phyloP scores from a whole-genome alignment of 2,797 vertebrate species.

The Poecilia velifera region DNA sequence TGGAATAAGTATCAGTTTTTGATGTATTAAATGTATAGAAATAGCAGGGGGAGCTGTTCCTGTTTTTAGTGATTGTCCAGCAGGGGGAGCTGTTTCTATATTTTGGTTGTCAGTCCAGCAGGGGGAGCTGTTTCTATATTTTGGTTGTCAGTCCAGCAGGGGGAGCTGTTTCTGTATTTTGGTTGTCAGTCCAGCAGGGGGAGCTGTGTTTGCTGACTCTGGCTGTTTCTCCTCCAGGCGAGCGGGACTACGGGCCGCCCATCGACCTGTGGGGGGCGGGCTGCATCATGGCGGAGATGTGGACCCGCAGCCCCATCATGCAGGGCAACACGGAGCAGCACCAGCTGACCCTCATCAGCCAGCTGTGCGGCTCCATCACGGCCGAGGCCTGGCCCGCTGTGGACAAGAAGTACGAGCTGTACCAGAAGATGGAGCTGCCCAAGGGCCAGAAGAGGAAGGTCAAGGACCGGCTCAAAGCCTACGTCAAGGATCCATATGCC shows the following conservation, averaged over 20 bases:
- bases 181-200: too few species aligned
- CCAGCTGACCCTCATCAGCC: conserved; percentile 97
- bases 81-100: too few species aligned
- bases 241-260: conserved; percentile 95
- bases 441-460: conserved; percentile 98
- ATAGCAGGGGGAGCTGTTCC: too few species aligned
- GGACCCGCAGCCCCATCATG: conserved; percentile 99
- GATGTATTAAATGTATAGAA: too few species aligned
- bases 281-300: conserved; percentile 99
- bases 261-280: conserved; percentile 98
- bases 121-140: too few species aligned
- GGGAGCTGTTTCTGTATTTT: too few species aligned
- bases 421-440: conserved; percentile 95
- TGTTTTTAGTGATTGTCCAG: too few species aligned
- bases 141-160: too few species aligned
- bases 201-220: background rate
- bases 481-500: conserved; percentile 94
- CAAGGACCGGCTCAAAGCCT: conserved; percentile 96
- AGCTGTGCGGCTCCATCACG: conserved; percentile 96
- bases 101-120: too few species aligned
- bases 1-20: background rate
- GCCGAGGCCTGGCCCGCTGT: conserved; percentile 95
- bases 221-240: conserved; percentile 76
- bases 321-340: conserved; percentile 98
- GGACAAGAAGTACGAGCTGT: conserved; percentile 95